phyloP scores from a whole-genome alignment of 2,797 vertebrate genomes.

The Chaenodraco wilsoni region DNA sequence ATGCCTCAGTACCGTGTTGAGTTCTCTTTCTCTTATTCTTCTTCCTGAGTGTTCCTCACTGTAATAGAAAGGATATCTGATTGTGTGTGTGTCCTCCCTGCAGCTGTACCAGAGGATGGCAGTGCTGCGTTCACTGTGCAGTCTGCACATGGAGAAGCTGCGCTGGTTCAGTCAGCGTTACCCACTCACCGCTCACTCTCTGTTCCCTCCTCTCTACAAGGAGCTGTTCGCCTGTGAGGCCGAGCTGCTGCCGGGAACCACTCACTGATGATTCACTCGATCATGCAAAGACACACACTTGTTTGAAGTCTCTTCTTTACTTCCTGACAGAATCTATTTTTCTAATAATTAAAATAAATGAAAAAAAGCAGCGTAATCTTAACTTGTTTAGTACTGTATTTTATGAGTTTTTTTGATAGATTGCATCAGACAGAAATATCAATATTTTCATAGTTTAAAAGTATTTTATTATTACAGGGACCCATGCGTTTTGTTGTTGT shows the following conservation, averaged over 20 bases:
- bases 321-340: slow-evolving; percentile 77
- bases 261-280: slow-evolving; percentile 61
- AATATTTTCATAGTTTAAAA: slow-evolving; percentile 61
- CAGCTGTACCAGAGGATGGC: slow-evolving; percentile 84
- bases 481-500: slow-evolving; percentile 35
- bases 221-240: slow-evolving; percentile 90
- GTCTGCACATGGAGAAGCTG: slow-evolving; percentile 85
- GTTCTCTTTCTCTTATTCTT: neutral
- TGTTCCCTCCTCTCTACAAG: slow-evolving; percentile 92
- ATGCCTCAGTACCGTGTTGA: neutral
- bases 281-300: slow-evolving; percentile 30
- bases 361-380: slow-evolving; percentile 37
- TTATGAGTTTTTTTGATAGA: slow-evolving; percentile 53
- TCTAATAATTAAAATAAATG: slow-evolving; percentile 64
- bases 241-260: slow-evolving; percentile 75
- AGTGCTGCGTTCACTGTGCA: slow-evolving; percentile 80
- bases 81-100: slow-evolving; percentile 35
- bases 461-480: slow-evolving; percentile 50
- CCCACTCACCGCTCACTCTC: slow-evolving; percentile 80
- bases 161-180: slow-evolving; percentile 83
- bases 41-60: neutral
- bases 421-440: slow-evolving; percentile 39
- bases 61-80: neutral
- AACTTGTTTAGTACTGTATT: slow-evolving; percentile 19
- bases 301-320: slow-evolving; percentile 37